phyloP scores from a whole-genome alignment of 2,113 vertebrate genomes.

The Baryphthengus martii region DNA sequence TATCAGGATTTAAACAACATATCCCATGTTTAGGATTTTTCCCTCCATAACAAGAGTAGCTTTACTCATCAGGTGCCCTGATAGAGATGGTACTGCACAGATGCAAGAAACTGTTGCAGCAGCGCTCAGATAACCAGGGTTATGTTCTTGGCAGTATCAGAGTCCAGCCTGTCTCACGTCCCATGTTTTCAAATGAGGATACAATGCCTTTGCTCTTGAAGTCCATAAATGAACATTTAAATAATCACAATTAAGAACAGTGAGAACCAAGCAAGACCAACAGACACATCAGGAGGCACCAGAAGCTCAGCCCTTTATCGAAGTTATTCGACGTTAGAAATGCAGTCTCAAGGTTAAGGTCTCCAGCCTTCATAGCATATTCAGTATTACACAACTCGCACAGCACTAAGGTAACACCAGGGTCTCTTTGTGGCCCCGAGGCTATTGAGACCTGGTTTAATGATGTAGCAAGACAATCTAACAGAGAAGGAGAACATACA shows the following conservation, averaged over 20 bases:
- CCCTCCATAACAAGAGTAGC: not conserved
- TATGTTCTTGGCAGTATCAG: not conserved
- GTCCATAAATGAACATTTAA: not conserved
- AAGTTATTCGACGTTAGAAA: not conserved
- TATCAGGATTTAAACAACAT: not conserved
- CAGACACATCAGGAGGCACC: not conserved
- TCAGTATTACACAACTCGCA: not conserved
- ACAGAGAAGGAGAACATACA: not conserved
- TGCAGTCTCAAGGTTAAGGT: not conserved
- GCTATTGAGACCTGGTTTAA: not conserved
- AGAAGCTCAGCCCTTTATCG: not conserved
- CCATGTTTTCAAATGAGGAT: not conserved
- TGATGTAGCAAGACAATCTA: not conserved
- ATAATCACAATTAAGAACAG: not conserved
- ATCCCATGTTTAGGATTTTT: not conserved
- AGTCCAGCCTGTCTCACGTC: accelerated
- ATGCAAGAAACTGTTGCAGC: not conserved
- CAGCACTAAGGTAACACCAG: not conserved
- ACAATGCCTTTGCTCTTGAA: not conserved
- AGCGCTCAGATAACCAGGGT: not conserved
- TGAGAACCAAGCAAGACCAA: not conserved
- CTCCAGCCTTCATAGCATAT: not conserved
- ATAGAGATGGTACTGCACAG: not conserved
- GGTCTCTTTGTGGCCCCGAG: accelerated
- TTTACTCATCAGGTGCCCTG: not conserved